phyloP scores from a whole-genome alignment of 1,140 invertebrate genomes.

The Coptotermes formosanus region DNA sequence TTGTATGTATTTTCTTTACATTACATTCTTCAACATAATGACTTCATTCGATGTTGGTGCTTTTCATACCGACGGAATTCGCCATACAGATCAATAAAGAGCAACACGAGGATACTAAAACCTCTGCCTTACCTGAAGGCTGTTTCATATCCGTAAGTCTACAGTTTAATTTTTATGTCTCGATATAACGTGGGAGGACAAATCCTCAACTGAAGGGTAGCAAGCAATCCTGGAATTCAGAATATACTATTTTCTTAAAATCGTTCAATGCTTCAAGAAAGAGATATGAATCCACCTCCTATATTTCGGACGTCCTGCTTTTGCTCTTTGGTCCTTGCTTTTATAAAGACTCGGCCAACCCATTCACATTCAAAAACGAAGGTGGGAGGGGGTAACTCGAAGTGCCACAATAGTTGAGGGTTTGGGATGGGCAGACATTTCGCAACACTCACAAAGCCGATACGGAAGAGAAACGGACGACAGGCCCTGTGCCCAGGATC shows the following conservation, averaged over 20 bases:
- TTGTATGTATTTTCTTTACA: no score
- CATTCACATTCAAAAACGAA: conserved; percentile 1
- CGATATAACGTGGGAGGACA: no score
- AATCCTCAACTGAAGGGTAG: no score
- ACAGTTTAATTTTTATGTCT: no score
- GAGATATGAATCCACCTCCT: not conserved
- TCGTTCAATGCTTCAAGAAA: not conserved
- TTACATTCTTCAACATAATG: no score
- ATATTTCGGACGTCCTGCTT: not conserved
- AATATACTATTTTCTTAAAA: not conserved
- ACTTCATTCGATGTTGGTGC: no score
- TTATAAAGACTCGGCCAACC: not conserved
- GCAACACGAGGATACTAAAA: no score
- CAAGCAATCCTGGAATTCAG: no score
- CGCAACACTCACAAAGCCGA: not conserved
- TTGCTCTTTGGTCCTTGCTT: not conserved
- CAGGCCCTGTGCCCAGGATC: not conserved
- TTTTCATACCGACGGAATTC: no score
- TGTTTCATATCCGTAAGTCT: no score
- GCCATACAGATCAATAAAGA: no score
- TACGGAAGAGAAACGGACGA: not conserved
- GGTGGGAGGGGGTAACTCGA: not conserved
- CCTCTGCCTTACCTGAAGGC: no score
- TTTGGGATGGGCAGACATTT: not conserved
- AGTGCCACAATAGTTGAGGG: not conserved